Conservation (phyloP, 2,797 vertebrate species). For the Liasis olivaceus region DNA sequence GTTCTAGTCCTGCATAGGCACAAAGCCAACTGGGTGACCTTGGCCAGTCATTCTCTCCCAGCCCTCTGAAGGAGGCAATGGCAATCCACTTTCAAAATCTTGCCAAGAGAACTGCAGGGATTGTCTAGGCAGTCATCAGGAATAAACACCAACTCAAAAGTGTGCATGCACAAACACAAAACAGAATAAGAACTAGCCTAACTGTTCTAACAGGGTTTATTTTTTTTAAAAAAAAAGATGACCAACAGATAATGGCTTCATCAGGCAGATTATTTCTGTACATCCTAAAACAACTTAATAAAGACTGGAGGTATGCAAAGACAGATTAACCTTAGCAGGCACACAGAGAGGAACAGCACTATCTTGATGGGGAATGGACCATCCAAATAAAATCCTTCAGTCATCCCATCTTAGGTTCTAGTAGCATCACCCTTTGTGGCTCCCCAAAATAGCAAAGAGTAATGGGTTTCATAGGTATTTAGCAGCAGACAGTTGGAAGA, state of each 20-base stretch:
- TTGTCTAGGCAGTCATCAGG: neutral
- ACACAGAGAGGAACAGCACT: conserved; percentile 15
- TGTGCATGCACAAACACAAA: no score
- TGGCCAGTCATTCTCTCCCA: neutral
- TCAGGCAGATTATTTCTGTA: conserved; percentile 36
- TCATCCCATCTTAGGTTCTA: conserved; percentile 13
- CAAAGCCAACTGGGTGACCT: neutral
- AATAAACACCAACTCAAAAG: neutral
- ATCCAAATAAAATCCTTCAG: conserved; percentile 28
- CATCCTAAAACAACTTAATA: conserved; percentile 31
- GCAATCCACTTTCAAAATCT: neutral
- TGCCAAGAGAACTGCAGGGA: neutral
- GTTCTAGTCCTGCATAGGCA: neutral
- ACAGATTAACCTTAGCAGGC: conserved; percentile 43
- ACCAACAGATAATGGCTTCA: neutral
- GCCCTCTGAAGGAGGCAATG: neutral
- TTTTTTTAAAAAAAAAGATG: neutral
- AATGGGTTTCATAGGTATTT: neutral
- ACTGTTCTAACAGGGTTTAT: neutral
- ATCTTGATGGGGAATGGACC: conserved; percentile 40
- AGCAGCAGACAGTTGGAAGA: neutral
- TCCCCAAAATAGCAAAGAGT: conserved; percentile 14
- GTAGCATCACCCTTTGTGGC: conserved; percentile 1
- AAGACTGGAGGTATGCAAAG: neutral
- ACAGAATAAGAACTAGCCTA: neutral